Evolutionary conservation across 2,113 vertebrate species (phyloP).

Genomic region (Sialia sialis): DNA sequence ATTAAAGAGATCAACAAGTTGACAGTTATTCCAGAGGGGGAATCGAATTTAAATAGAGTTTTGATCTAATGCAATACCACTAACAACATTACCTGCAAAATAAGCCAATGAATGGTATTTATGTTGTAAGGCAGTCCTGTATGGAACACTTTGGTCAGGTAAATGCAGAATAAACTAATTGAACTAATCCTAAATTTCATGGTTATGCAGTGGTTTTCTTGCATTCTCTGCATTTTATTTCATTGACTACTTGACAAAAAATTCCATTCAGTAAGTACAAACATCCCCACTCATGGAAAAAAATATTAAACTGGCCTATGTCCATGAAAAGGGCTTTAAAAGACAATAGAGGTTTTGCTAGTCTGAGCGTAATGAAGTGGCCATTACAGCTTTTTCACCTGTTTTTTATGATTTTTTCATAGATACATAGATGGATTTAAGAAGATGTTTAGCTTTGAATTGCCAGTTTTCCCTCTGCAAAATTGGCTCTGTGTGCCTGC

Average conservation of each 20-base stretch:
- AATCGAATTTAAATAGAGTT: slow-evolving; percentile 60
- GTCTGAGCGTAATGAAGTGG: slow-evolving; percentile 27
- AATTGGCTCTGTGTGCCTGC: slow-evolving; percentile 63
- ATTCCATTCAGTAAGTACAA: slow-evolving; percentile 30
- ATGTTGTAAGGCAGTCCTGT: neutral
- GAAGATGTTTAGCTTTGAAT: slow-evolving; percentile 67
- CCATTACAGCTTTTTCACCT: slow-evolving; percentile 40
- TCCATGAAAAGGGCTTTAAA: slow-evolving; percentile 49
- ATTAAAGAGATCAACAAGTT: slow-evolving; percentile 35
- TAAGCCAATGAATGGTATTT: neutral
- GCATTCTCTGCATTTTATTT: neutral
- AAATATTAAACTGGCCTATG: slow-evolving; percentile 37
- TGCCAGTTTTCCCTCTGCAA: slow-evolving; percentile 64
- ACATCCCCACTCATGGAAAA: neutral
- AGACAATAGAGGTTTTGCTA: neutral
- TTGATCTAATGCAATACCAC: slow-evolving; percentile 23
- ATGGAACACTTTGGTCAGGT: neutral
- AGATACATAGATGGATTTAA: slow-evolving; percentile 52
- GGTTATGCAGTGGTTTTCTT: neutral
- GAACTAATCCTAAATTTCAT: neutral
- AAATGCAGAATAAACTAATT: neutral
- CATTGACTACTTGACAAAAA: slow-evolving; percentile 3
- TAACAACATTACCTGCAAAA: slow-evolving; percentile 51
- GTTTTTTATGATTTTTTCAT: slow-evolving; percentile 57
- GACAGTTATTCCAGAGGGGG: slow-evolving; percentile 18